Percentiles rank a stretch among this genome's conserved stretches.
These are phyloP conservation scores for Piprites chloris DNA, from an alignment of 2,113 vertebrate genomes.

Conservation along the genomic window DNA sequence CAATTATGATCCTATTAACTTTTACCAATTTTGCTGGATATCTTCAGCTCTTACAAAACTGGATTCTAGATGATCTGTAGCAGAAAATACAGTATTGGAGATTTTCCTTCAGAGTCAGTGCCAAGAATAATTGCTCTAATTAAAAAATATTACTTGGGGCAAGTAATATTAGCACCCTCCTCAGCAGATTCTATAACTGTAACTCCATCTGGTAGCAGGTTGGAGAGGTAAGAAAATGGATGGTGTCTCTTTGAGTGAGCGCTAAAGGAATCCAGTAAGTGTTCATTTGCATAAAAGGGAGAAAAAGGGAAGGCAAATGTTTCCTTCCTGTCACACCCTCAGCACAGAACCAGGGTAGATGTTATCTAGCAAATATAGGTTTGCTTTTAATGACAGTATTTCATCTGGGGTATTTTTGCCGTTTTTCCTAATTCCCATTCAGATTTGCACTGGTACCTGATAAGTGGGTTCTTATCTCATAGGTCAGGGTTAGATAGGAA, in stretches of 20 bases:
- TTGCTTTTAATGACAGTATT: neutral
- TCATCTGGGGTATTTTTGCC: neutral
- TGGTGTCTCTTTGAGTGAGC: neutral
- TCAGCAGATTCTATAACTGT: neutral
- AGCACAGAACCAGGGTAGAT: neutral
- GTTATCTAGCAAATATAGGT: neutral
- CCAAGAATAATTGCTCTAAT: neutral
- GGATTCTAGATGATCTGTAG: neutral
- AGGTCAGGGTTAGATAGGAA: neutral
- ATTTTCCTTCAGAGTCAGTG: neutral
- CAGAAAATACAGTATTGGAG: neutral
- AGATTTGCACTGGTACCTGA: neutral
- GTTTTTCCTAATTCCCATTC: neutral
- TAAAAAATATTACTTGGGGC: neutral
- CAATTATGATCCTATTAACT: neutral
- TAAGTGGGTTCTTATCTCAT: neutral
- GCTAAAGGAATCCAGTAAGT: neutral
- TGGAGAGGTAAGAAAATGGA: neutral
- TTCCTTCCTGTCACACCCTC: neutral
- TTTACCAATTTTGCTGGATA: neutral
- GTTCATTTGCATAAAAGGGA: neutral
- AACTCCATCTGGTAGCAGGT: neutral
- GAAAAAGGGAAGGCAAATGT: neutral
- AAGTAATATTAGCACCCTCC: neutral
- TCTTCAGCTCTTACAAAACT: neutral